phyloP scores from a whole-genome alignment of 2,797 vertebrate species.

The Semaprochilodus insignis region DNA sequence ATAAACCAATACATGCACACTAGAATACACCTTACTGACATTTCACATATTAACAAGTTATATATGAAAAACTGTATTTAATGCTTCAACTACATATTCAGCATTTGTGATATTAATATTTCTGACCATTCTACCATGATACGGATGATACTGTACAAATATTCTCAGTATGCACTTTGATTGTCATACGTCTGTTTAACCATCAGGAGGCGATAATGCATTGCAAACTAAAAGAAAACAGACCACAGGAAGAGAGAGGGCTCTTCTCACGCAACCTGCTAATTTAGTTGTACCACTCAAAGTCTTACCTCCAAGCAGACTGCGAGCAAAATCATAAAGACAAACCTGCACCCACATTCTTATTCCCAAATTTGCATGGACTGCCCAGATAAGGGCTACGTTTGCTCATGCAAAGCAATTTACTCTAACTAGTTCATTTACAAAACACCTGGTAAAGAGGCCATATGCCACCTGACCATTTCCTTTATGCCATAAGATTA shows the following conservation, averaged over 20 bases:
- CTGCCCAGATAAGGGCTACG: background rate
- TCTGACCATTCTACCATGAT: background rate
- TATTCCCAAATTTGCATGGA: background rate
- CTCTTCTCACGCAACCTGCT: background rate
- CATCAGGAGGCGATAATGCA: conserved; percentile 39
- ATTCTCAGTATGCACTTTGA: background rate
- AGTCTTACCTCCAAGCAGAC: background rate
- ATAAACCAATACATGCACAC: too few species aligned
- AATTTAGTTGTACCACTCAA: background rate
- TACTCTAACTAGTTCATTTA: background rate
- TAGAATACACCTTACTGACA: too few species aligned
- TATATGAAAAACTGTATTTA: background rate
- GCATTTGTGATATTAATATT: background rate
- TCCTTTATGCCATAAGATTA: background rate
- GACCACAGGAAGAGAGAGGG: background rate
- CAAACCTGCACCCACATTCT: background rate
- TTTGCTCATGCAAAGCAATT: background rate
- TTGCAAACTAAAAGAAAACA: background rate
- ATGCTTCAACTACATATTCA: background rate
- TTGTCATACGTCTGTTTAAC: background rate
- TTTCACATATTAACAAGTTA: background rate
- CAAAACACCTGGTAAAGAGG: background rate
- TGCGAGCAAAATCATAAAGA: too few species aligned
- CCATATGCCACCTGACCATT: background rate
- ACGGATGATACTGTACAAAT: background rate